These are phyloP conservation scores for Ceyx cyanopectus DNA, from an alignment of 2,113 vertebrate species.

Conservation along the genomic window DNA sequence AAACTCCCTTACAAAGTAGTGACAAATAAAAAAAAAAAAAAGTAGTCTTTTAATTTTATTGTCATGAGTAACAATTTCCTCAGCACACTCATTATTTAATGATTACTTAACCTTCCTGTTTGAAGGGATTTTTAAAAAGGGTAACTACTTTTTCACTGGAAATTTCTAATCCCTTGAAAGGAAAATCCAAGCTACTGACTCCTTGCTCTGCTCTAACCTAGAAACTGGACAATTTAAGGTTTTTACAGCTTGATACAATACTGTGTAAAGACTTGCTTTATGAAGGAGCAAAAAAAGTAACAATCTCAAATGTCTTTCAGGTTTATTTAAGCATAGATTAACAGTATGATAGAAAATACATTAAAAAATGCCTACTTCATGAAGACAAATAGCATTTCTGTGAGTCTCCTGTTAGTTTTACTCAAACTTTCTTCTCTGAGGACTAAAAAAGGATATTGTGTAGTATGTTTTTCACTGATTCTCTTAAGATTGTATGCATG, in stretches of 20 bases:
- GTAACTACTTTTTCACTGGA: background rate
- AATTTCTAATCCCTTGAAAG: background rate
- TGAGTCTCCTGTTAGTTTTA: background rate
- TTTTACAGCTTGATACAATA: background rate
- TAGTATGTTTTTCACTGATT: background rate
- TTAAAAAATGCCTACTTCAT: background rate
- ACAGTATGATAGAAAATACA: background rate
- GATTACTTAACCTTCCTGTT: background rate
- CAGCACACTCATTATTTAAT: background rate
- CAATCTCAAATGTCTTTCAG: background rate
- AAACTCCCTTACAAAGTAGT: background rate
- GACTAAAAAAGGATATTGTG: background rate
- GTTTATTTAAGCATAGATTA: background rate
- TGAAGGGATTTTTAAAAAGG: background rate
- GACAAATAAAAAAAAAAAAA: background rate
- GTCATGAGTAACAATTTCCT: background rate
- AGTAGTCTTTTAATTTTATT: background rate
- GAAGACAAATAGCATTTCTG: background rate
- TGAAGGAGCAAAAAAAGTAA: background rate
- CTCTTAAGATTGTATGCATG: background rate
- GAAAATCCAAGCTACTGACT: background rate
- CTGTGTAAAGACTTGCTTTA: background rate
- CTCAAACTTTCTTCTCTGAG: background rate
- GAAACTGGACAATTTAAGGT: background rate
- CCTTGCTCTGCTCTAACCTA: background rate